phyloP scores from a whole-genome alignment of 2,888 invertebrate genomes.

The Limenitis camilla region DNA sequence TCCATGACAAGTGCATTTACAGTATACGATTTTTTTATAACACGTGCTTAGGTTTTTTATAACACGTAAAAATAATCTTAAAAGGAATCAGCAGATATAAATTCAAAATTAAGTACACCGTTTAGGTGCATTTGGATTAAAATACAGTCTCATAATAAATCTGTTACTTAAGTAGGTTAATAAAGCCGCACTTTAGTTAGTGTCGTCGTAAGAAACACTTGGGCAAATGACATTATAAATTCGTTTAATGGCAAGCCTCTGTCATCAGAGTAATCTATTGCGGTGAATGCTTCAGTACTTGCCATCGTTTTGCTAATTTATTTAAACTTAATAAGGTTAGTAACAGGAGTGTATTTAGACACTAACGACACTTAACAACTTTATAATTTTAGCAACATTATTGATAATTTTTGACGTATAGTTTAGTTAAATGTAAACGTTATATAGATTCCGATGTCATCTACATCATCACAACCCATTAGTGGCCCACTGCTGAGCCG shows the following conservation, averaged over 20 bases:
- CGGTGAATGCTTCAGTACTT: slow-evolving; percentile 17
- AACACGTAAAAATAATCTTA: not conserved
- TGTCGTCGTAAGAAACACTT: slow-evolving; percentile 10
- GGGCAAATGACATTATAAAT: slow-evolving; percentile 13
- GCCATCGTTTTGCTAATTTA: slow-evolving; percentile 10
- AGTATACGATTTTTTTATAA: too few species aligned
- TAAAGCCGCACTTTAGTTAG: slow-evolving; percentile 7
- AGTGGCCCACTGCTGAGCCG: too few species aligned
- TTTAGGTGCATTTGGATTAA: slow-evolving; percentile 2
- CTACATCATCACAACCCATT: too few species aligned
- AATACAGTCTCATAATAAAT: slow-evolving; percentile 7
- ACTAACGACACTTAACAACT: too few species aligned
- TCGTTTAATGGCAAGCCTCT: slow-evolving; percentile 13
- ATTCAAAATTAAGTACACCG: not conserved
- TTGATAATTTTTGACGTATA: too few species aligned
- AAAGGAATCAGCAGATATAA: not conserved
- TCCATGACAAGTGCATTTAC: too few species aligned
- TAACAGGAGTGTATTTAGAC: not conserved
- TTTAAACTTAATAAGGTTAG: slow-evolving; percentile 14
- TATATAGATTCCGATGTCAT: too few species aligned
- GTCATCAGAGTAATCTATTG: slow-evolving; percentile 12
- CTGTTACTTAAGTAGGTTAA: slow-evolving; percentile 10
- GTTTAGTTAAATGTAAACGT: too few species aligned
- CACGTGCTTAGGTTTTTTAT: too few species aligned
- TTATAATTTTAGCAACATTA: too few species aligned